Conservation (phyloP, 2,113 vertebrate genomes). For the Apaloderma vittatum region DNA sequence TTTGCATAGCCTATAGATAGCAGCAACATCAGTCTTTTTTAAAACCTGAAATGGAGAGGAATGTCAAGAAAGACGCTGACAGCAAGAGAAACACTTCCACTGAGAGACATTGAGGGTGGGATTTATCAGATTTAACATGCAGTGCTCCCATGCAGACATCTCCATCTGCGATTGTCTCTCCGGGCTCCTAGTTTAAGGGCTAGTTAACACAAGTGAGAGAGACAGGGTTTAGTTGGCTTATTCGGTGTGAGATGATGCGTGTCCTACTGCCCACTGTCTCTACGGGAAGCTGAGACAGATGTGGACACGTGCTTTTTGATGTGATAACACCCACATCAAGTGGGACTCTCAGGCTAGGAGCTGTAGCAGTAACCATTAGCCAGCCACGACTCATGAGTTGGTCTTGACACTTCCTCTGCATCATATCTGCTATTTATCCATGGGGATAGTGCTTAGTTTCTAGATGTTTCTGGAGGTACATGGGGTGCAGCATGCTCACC, state of each 20-base stretch:
- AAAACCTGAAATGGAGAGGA: slow-evolving; percentile 10
- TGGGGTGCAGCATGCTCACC: background rate
- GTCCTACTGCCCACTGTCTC: background rate
- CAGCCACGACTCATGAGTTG: background rate
- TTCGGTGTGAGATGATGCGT: background rate
- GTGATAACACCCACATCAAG: background rate
- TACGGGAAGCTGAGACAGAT: background rate
- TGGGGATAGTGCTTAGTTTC: background rate
- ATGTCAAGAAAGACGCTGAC: background rate
- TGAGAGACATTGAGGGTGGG: background rate
- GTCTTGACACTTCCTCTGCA: background rate
- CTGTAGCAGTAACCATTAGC: background rate
- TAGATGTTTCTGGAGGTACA: background rate
- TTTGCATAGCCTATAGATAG: slow-evolving; percentile 31
- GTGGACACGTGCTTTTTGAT: background rate
- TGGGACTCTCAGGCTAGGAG: background rate
- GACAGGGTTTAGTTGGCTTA: background rate
- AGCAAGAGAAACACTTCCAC: background rate
- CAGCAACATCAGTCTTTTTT: background rate
- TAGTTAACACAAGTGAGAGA: background rate
- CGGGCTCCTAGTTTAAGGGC: background rate
- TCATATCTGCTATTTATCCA: background rate
- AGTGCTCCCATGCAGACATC: background rate
- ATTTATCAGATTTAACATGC: background rate
- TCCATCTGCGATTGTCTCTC: background rate